Evolutionary conservation across 2,888 invertebrate species (phyloP).

Genomic region (Apomyelois bistriatella): DNA sequence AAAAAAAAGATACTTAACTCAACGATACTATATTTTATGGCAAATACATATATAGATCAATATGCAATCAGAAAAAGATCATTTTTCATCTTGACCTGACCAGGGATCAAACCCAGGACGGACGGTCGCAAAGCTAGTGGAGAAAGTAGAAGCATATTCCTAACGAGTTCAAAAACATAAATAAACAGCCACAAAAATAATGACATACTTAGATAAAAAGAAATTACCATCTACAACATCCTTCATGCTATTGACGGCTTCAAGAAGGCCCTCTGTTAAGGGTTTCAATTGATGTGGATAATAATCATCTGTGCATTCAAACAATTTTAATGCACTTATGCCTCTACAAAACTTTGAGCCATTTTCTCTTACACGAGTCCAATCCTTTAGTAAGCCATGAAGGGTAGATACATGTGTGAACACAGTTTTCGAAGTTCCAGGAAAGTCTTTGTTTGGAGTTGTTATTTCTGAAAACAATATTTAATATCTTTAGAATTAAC

Average conservation of each 20-base stretch:
- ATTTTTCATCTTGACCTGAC: no score
- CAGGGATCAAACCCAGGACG: no score
- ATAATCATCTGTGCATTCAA: constrained; percentile 55
- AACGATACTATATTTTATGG: no score
- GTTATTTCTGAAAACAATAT: constrained; percentile 48
- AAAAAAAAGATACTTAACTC: no score
- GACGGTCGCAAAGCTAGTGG: no score
- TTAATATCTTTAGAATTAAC: not conserved
- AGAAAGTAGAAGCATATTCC: no score
- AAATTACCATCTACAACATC: constrained; percentile 51
- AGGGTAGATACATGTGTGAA: constrained; percentile 58
- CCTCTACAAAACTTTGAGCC: constrained; percentile 52
- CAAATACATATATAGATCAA: no score
- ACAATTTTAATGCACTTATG: constrained; percentile 49
- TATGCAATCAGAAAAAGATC: no score
- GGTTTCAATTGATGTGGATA: constrained; percentile 54
- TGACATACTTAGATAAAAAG: no score
- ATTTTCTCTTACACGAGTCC: constrained; percentile 52
- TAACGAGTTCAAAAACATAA: no score
- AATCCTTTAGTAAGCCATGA: constrained; percentile 49
- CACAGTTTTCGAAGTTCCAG: constrained; percentile 59
- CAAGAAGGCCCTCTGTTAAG: constrained; percentile 47
- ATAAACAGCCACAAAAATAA: no score
- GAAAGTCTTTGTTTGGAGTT: constrained; percentile 52
- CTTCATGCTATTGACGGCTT: constrained; percentile 42